Percentiles rank a stretch among this genome's conserved stretches.
These are phyloP conservation scores for Hoplostethus atlanticus DNA, from an alignment of 2,797 vertebrate species.

Conservation along the genomic window DNA sequence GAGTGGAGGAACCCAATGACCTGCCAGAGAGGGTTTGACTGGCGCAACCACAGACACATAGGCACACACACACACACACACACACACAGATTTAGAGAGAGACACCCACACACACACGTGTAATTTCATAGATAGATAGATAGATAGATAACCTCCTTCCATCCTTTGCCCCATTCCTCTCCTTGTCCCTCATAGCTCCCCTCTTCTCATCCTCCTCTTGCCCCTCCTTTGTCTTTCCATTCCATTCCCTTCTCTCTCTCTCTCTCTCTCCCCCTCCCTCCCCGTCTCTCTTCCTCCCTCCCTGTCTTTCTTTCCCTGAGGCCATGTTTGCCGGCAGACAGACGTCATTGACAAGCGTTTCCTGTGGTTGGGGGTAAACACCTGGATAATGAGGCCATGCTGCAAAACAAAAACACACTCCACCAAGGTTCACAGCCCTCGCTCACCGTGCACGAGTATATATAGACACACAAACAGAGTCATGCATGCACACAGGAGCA, in stretches of 20 bases:
- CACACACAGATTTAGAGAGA: conserved; percentile 4
- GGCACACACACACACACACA: conserved; percentile 27
- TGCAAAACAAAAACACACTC: conserved; percentile 69
- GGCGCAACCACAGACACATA: conserved; percentile 47
- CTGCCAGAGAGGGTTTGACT: conserved; percentile 63
- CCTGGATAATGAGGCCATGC: conserved; percentile 85
- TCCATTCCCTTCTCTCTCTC: conserved; percentile 9
- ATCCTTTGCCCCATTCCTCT: conserved; percentile 11
- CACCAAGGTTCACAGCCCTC: conserved; percentile 72
- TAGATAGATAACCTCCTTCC: conserved; percentile 8
- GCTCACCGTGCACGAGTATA: conserved; percentile 9
- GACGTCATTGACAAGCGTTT: conserved; percentile 85
- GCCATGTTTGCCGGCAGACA: conserved; percentile 80
- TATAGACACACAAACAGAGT: conserved; percentile 49
- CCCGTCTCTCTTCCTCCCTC: conserved; percentile 19
- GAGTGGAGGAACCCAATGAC: conserved; percentile 78
- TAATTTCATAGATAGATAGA: background rate
- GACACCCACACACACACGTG: conserved; percentile 9
- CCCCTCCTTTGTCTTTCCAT: background rate
- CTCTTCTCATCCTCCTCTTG: background rate
- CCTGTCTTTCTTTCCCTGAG: conserved; percentile 68
- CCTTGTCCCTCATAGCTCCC: background rate
- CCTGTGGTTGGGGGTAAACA: conserved; percentile 88
- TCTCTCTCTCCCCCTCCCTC: background rate
- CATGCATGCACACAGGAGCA: conserved; percentile 36